A percentile compares a stretch with the other conserved stretches of the same genome.
These are phyloP conservation scores for Esox masquinongy DNA, from an alignment of 2,797 vertebrate species.

Conservation along the genomic window DNA sequence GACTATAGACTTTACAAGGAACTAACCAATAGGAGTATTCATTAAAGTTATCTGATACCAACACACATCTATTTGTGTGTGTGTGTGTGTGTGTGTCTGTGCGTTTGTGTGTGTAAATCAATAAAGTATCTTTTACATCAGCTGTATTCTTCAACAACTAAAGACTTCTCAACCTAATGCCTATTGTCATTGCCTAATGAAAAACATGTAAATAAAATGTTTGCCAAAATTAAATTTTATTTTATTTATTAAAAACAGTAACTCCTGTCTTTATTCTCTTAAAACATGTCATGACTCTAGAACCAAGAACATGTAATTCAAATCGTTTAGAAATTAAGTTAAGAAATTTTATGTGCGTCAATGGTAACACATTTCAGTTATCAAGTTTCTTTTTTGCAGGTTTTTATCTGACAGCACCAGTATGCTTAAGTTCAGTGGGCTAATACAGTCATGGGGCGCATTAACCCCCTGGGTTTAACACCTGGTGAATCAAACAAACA, in stretches of 20 bases:
- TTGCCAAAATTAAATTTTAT: too few species aligned
- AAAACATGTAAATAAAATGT: too few species aligned
- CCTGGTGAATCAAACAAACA: neutral
- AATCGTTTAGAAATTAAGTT: too few species aligned
- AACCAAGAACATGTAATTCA: too few species aligned
- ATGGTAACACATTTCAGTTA: too few species aligned
- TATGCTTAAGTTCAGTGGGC: neutral
- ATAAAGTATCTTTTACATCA: neutral
- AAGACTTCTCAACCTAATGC: neutral
- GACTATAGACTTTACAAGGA: constrained; percentile 25
- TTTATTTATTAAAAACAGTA: too few species aligned
- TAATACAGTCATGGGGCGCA: neutral
- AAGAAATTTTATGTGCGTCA: too few species aligned
- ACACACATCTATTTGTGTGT: constrained; percentile 36
- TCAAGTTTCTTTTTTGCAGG: too few species aligned
- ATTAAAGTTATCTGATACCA: constrained; percentile 66
- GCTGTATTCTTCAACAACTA: neutral
- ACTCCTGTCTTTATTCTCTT: too few species aligned
- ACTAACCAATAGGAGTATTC: constrained; percentile 55
- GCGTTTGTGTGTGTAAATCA: constrained; percentile 1
- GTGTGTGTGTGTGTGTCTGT: constrained; percentile 6
- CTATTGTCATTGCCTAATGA: too few species aligned
- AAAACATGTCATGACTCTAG: too few species aligned
- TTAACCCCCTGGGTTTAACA: neutral
- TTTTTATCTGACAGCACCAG: too few species aligned